Conservation (phyloP, 2,888 invertebrate species). For the Lepas anatifera region DNA sequence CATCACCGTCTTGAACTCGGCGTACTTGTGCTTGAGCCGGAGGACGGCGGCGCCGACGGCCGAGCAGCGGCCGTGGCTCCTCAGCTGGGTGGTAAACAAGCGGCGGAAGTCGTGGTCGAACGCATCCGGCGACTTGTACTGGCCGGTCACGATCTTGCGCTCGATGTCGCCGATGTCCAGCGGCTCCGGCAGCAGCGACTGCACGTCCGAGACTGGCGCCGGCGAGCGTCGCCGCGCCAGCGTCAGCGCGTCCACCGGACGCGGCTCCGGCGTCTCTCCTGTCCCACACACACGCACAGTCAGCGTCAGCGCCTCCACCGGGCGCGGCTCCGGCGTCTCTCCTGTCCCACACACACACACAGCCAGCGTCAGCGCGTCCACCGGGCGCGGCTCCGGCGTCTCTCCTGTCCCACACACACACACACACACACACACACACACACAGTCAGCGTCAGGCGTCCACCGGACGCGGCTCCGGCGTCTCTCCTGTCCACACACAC, state of each 20-base stretch:
- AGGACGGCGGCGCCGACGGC: conserved; percentile 56
- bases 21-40: conserved; percentile 53
- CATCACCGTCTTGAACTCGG: conserved; percentile 44
- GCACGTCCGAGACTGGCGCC: not conserved
- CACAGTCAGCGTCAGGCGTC: conserved; percentile 8
- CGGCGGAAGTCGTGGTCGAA: conserved; percentile 67
- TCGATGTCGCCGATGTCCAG: conserved; percentile 65
- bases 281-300: too few species aligned
- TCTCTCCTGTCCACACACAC: too few species aligned
- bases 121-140: conserved; percentile 57
- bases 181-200: conserved; percentile 45
- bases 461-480: not conserved
- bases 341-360: too few species aligned
- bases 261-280: not conserved
- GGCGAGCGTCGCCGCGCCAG: not conserved
- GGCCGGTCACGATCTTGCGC: conserved; percentile 56
- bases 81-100: conserved; percentile 51
- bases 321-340: too few species aligned
- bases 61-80: conserved; percentile 58
- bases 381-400: too few species aligned
- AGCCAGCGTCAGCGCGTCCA: too few species aligned
- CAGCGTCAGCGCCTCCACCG: too few species aligned
- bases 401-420: too few species aligned
- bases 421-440: too few species aligned
- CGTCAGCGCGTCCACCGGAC: not conserved